phyloP scores from a whole-genome alignment of 2,888 invertebrate genomes.

The Fabriciana adippe region DNA sequence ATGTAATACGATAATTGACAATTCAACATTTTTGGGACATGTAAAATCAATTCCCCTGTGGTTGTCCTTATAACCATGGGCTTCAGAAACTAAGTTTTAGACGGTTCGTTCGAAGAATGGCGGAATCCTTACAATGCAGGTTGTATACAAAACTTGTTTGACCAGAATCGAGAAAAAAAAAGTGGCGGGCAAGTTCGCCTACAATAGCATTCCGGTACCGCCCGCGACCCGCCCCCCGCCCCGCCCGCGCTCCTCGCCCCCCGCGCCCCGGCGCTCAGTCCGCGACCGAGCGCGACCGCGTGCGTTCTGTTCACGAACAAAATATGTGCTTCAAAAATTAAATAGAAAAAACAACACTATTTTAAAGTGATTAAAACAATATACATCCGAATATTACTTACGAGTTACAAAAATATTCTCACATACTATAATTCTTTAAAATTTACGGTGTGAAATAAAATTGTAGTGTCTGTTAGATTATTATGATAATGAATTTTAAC shows the following conservation, averaged over 20 bases:
- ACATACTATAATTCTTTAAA: conserved; percentile 37
- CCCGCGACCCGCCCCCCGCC: conserved; percentile 67
- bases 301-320: conserved; percentile 48
- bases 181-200: conserved; percentile 81
- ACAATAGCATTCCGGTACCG: conserved; percentile 79
- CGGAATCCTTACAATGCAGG: conserved; percentile 82
- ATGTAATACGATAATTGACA: conserved; percentile 17
- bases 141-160: conserved; percentile 82
- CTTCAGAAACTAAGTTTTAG: conserved; percentile 58
- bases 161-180: conserved; percentile 77
- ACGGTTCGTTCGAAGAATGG: conserved; percentile 75
- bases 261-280: conserved; percentile 56
- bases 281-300: conserved; percentile 69
- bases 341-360: conserved; percentile 15
- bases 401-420: conserved; percentile 36
- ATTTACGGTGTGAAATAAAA: background rate
- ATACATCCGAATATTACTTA: conserved; percentile 28
- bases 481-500: background rate
- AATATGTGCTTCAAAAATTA: conserved; percentile 26
- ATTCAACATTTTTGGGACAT: conserved; percentile 13
- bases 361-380: conserved; percentile 43
- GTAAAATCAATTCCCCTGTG: conserved; percentile 24
- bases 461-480: conserved; percentile 1
- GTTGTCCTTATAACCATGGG: conserved; percentile 53
- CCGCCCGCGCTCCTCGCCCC: conserved; percentile 53